Conservation (phyloP, 2,888 invertebrate species). For the Baccha elongata region DNA sequence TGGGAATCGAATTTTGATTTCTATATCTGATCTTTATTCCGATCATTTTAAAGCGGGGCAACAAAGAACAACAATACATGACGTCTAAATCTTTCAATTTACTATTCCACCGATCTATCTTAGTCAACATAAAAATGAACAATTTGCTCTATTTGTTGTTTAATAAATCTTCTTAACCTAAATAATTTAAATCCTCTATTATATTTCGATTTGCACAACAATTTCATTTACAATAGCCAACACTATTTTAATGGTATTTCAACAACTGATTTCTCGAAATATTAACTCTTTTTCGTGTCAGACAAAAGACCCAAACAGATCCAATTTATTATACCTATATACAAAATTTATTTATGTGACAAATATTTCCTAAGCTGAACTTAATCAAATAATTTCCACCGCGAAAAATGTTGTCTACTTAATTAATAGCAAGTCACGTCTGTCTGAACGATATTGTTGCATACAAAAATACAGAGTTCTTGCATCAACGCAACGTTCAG, state of each 20-base stretch:
- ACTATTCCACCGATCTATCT: too few relatives aligned
- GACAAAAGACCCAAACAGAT: conserved; percentile 47
- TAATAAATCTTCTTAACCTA: conserved; percentile 9
- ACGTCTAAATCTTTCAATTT: too few relatives aligned
- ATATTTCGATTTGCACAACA: too few relatives aligned
- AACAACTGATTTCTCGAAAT: conserved; percentile 16
- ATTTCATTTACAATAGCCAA: too few relatives aligned
- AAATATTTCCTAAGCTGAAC: conserved; percentile 47
- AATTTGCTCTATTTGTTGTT: background rate
- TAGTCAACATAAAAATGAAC: background rate
- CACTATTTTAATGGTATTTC: conserved; percentile 2
- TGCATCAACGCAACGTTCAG: conserved; percentile 1
- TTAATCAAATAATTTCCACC: conserved; percentile 54
- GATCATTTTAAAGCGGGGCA: too few relatives aligned
- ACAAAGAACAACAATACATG: too few relatives aligned
- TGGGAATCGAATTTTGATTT: too few relatives aligned
- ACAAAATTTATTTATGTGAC: conserved; percentile 60
- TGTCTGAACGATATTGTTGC: conserved; percentile 6
- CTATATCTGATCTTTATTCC: too few relatives aligned
- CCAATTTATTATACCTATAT: conserved; percentile 57
- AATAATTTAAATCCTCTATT: conserved; percentile 13
- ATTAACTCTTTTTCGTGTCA: conserved; percentile 14
- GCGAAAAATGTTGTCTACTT: conserved; percentile 46
- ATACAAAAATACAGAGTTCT: background rate
- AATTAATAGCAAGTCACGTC: conserved; percentile 65